Percentiles rank a stretch among this genome's conserved stretches.
Conservation (phyloP, 2,797 vertebrate genomes). For the Rhinoraja longicauda region DNA sequence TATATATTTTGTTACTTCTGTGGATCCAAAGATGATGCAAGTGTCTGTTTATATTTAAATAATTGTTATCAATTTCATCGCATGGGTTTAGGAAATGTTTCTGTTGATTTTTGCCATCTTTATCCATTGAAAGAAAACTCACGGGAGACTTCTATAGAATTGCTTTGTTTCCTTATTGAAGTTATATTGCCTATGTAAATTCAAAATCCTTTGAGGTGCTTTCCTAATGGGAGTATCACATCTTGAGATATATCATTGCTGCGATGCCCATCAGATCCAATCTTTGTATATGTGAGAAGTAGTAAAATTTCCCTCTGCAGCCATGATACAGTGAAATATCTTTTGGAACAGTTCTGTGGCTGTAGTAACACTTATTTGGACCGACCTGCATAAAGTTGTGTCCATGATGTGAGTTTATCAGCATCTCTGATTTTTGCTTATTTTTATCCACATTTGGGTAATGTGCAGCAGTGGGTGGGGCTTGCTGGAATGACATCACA, state of each 20-base stretch:
- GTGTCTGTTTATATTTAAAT: background rate
- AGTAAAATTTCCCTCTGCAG: background rate
- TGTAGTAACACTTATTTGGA: background rate
- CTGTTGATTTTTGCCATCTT: background rate
- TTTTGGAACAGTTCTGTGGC: background rate
- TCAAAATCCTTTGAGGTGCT: background rate
- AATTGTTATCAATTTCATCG: background rate
- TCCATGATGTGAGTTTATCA: background rate
- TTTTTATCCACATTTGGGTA: background rate
- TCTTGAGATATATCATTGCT: background rate
- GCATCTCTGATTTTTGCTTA: background rate
- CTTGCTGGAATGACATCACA: constrained; percentile 36
- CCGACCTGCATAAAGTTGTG: background rate
- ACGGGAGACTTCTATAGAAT: background rate
- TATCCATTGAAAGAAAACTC: background rate
- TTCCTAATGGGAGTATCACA: background rate
- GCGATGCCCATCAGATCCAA: background rate
- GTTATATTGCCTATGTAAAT: background rate
- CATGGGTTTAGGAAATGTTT: background rate
- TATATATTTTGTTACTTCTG: background rate
- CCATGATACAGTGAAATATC: background rate
- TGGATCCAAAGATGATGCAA: background rate
- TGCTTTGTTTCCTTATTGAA: background rate
- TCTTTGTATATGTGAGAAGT: background rate
- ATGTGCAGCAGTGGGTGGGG: constrained; percentile 15